These are phyloP conservation scores for Spongilla lacustris DNA, from an alignment of 37 sponge, comb jelly and placozoan genomes.

Conservation along the genomic window DNA sequence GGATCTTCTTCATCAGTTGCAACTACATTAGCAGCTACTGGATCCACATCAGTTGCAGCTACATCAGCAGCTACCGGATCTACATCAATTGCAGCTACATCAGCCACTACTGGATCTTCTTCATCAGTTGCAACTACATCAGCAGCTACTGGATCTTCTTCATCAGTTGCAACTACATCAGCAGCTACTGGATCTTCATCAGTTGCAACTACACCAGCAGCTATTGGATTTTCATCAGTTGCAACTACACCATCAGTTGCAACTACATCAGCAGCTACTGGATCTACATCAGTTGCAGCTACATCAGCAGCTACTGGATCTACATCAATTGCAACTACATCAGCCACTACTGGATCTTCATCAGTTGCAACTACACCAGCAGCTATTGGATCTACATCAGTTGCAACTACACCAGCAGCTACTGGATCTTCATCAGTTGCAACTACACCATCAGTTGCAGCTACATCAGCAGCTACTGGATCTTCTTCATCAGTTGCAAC, in stretches of 20 bases:
- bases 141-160: background rate
- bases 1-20: background rate
- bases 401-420: background rate
- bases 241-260: background rate
- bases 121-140: background rate
- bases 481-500: background rate
- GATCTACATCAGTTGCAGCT: background rate
- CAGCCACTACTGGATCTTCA: background rate
- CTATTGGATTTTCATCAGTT: background rate
- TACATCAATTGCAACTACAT: background rate
- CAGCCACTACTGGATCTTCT: background rate
- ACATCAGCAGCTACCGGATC: too few relatives aligned
- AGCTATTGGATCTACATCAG: background rate
- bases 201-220: background rate
- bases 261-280: background rate
- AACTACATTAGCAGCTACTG: background rate
- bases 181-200: background rate
- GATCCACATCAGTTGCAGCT: background rate
- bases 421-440: too few relatives aligned
- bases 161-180: background rate
- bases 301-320: background rate
- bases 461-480: too few relatives aligned
- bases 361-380: background rate
- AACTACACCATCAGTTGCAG: background rate
- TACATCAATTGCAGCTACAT: background rate